Base-by-base conservation (phyloP, 2,797 vertebrate genomes). In the Anguilla anguilla region DNA sequence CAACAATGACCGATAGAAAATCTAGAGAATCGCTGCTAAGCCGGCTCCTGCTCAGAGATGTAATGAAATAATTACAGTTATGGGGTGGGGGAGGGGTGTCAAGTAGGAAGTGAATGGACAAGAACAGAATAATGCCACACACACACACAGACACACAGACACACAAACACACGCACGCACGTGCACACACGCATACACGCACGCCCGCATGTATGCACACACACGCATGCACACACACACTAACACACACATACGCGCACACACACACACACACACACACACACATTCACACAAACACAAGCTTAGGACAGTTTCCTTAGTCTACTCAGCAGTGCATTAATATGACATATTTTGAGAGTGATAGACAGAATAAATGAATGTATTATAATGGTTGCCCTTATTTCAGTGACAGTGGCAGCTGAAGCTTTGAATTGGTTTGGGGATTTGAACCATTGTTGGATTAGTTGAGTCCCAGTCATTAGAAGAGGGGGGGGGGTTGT, bases 1-100 rank as follows among this genome's bases (percentile, higher is more conserved):
- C 55, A 74, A 61, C 85, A 86, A 84, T 90, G 77, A 87, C 86
- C 59, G 86, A 19, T 46, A 31, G 35, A 88, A 46, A 74, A 74
- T 74, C 69, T 74, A 35, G 9, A 74, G 28, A 74, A 31, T 74
- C 4, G 31, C 28, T 35, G 69, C 69, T 74, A 35, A 74, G 69
- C 69, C 28, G 35, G 31, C 72, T 77, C 72, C 72, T 39, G 28
- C 39, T 77, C 11, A 19, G 67, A 69, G 72, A 39, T 77, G 72
- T 77, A 77, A 77, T 77, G 11, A 77, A 77, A 43, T 57, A 19
- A 57, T 57, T 11, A 57, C 13, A 15, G 31, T 13, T 43, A 11
- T 1, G 69, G 69, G 69, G 69, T 10, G n/a, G 67, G 22, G 59
- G 7, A 9, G 51, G 51, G 6, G 28, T 10, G 31, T 35, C 28